Evolutionary conservation across 2,113 vertebrate species (phyloP).

Genomic region (Azemiops feae): DNA sequence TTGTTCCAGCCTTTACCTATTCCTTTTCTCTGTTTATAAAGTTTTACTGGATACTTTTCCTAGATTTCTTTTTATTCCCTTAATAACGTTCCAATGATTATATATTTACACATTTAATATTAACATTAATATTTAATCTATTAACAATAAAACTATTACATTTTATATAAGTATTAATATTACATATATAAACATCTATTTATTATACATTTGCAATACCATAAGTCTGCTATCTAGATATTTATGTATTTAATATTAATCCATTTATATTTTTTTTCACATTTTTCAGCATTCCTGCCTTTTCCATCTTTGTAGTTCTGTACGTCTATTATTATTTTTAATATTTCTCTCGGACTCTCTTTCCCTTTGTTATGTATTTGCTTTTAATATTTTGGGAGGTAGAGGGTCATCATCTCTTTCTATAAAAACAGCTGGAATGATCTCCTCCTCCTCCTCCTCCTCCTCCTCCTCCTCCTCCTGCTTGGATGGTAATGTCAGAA

Average conservation of each 20-base stretch:
- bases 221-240: neutral
- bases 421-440: conserved; percentile 26
- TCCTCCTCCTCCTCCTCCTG: no score
- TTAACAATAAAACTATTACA: neutral
- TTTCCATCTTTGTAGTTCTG: conserved; percentile 15
- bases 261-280: neutral
- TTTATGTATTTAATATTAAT: neutral
- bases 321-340: conserved; percentile 20
- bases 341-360: conserved; percentile 24
- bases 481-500: neutral
- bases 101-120: neutral
- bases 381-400: conserved; percentile 40
- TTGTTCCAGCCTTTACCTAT: conserved; percentile 37
- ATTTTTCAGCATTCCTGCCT: conserved; percentile 29
- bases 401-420: neutral
- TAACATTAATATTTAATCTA: neutral
- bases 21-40: conserved; percentile 35
- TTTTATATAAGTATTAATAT: neutral
- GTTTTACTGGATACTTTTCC: conserved; percentile 7
- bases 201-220: neutral
- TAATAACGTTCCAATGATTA: neutral
- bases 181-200: neutral
- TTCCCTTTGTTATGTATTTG: conserved; percentile 17
- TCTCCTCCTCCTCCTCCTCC: no score
- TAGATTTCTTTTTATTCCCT: conserved; percentile 33